phyloP scores from a whole-genome alignment of 2,797 vertebrate species.

The Sebastes trivittatus region DNA sequence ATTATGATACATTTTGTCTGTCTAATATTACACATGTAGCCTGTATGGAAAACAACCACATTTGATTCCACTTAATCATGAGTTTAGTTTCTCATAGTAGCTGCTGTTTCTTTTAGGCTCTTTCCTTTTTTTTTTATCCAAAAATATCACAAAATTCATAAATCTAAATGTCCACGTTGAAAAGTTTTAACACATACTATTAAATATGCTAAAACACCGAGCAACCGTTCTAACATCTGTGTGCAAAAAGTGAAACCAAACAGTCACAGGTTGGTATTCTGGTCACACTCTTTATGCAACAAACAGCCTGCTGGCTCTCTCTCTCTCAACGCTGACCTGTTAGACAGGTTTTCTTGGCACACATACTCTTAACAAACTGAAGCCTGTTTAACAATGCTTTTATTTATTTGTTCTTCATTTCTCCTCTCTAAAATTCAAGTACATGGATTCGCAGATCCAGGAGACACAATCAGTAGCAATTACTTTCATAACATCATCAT shows the following conservation, averaged over 20 bases:
- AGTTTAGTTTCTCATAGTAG: background rate
- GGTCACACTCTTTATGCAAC: background rate
- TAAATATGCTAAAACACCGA: background rate
- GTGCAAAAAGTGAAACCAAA: background rate
- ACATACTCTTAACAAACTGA: conserved; percentile 5
- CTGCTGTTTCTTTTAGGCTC: background rate
- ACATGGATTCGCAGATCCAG: conserved; percentile 71
- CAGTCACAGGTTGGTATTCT: background rate
- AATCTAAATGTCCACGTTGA: background rate
- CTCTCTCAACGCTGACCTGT: background rate
- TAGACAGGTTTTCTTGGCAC: background rate
- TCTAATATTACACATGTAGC: too few relatives aligned
- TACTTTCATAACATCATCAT: conserved; percentile 64
- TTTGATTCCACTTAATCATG: background rate
- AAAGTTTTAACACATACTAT: background rate
- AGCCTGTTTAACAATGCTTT: conserved; percentile 51
- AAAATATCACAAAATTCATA: background rate
- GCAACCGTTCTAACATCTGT: background rate
- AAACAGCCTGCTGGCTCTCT: background rate
- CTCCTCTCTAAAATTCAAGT: conserved; percentile 74
- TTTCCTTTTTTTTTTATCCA: too few relatives aligned
- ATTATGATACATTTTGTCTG: background rate
- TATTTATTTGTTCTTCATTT: conserved; percentile 51
- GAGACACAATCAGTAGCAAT: conserved; percentile 78
- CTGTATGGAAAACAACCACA: background rate